phyloP scores from a whole-genome alignment of 2,113 vertebrate species.

The Tautogolabrus adspersus region DNA sequence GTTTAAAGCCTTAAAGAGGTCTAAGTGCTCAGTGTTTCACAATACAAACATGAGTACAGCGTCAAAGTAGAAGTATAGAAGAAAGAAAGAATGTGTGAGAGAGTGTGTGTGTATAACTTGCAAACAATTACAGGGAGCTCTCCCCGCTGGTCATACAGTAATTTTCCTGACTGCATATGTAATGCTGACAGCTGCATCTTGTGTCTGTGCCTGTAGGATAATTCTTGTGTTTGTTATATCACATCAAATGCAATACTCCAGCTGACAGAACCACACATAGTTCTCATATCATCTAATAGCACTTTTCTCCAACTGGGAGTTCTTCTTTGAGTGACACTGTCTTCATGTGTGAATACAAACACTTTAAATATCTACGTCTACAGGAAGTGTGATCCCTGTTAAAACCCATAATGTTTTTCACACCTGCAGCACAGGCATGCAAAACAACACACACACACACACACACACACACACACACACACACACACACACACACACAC shows the following conservation, averaged over 20 bases:
- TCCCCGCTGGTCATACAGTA: slow-evolving; percentile 43
- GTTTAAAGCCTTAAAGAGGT: not conserved
- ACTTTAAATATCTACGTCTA: slow-evolving; percentile 12
- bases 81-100: not conserved
- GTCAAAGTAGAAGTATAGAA: not conserved
- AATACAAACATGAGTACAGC: not conserved
- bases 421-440: not conserved
- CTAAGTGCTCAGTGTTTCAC: not conserved
- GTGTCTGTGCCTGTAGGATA: slow-evolving; percentile 2
- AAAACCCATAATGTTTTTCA: slow-evolving; percentile 32
- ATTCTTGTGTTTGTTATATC: not conserved
- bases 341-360: slow-evolving; percentile 34
- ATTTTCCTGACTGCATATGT: slow-evolving; percentile 37
- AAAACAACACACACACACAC: not conserved
- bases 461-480: not conserved
- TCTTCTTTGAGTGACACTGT: slow-evolving; percentile 38
- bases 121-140: slow-evolving; percentile 30
- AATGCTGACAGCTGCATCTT: slow-evolving; percentile 38
- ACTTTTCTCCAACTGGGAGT: slow-evolving; percentile 17
- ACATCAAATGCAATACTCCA: slow-evolving; percentile 26
- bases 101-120: slow-evolving; percentile 17
- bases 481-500: not conserved
- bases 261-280: slow-evolving; percentile 28
- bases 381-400: slow-evolving; percentile 15
- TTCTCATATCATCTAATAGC: slow-evolving; percentile 18